Conservation (phyloP, 2,797 vertebrate genomes). For the Poecilia gillii region DNA sequence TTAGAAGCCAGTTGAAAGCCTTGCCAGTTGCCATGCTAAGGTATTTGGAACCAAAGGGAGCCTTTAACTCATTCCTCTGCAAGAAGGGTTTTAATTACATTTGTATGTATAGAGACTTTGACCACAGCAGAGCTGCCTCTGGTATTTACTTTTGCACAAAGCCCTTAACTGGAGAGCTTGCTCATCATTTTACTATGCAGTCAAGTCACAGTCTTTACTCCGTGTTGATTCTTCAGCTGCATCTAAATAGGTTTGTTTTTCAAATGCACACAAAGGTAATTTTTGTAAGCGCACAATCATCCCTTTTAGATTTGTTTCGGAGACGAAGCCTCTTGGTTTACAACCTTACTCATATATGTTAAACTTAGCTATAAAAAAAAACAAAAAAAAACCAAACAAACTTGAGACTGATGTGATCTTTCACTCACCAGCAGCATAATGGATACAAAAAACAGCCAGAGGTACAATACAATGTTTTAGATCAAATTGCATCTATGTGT, state of each 20-base stretch:
- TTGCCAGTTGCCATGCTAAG: conserved; percentile 51
- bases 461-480: background rate
- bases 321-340: background rate
- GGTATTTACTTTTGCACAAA: conserved; percentile 49
- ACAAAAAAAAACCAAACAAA: no score
- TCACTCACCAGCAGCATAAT: background rate
- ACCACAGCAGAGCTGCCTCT: conserved; percentile 22
- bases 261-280: conserved; percentile 42
- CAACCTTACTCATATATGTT: background rate
- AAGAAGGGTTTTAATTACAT: conserved; percentile 68
- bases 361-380: background rate
- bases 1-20: conserved; percentile 58
- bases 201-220: conserved; percentile 54
- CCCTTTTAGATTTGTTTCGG: conserved; percentile 8
- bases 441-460: background rate
- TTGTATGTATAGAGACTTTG: conserved; percentile 48
- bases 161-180: conserved; percentile 50
- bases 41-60: conserved; percentile 60
- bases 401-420: background rate
- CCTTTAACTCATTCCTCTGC: conserved; percentile 57
- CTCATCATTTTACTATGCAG: conserved; percentile 57
- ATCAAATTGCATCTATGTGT: background rate
- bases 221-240: conserved; percentile 47
- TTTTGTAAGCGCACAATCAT: conserved; percentile 29
- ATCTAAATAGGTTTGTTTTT: conserved; percentile 52